These are phyloP conservation scores for Microctonus aethiopoides DNA, from an alignment of 2,888 invertebrate species.

Conservation along the genomic window DNA sequence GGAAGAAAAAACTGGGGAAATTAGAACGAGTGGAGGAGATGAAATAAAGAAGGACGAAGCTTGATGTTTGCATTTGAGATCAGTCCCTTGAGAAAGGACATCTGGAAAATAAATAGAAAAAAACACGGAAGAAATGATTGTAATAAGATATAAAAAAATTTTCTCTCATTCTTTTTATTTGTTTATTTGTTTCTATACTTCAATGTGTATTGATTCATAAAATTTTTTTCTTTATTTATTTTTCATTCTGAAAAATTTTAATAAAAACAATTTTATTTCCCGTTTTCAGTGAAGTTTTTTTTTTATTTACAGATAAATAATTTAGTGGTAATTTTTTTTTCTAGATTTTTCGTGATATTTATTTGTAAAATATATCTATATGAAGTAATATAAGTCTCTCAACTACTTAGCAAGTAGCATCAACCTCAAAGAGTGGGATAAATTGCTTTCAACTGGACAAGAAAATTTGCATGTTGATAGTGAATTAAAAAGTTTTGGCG, in stretches of 20 bases:
- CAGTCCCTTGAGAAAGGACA: constrained; percentile 19
- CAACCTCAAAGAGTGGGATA: constrained; percentile 53
- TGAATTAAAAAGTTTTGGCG: constrained; percentile 58
- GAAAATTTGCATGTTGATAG: constrained; percentile 61
- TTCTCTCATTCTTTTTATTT: background rate
- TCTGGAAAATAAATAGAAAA: constrained; percentile 9
- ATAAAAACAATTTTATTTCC: background rate
- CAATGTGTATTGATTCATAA: too few relatives aligned
- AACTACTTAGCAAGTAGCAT: constrained; percentile 52
- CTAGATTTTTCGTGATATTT: background rate
- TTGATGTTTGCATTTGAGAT: constrained; percentile 5
- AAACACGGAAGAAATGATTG: background rate
- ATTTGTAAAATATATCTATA: background rate
- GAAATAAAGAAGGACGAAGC: background rate
- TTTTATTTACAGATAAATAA: background rate
- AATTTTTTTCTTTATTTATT: too few relatives aligned
- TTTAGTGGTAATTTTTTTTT: background rate
- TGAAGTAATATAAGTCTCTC: constrained; percentile 31
- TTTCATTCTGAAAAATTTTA: too few relatives aligned
- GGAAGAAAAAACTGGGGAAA: constrained; percentile 5
- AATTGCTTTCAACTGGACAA: constrained; percentile 53
- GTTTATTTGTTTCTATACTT: too few relatives aligned
- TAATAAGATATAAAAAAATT: background rate
- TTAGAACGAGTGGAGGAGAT: too few relatives aligned
- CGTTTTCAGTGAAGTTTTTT: background rate